Evolutionary conservation across 1,140 invertebrate genomes (phyloP).

Genomic region (Ceratosolen solmsi): DNA sequence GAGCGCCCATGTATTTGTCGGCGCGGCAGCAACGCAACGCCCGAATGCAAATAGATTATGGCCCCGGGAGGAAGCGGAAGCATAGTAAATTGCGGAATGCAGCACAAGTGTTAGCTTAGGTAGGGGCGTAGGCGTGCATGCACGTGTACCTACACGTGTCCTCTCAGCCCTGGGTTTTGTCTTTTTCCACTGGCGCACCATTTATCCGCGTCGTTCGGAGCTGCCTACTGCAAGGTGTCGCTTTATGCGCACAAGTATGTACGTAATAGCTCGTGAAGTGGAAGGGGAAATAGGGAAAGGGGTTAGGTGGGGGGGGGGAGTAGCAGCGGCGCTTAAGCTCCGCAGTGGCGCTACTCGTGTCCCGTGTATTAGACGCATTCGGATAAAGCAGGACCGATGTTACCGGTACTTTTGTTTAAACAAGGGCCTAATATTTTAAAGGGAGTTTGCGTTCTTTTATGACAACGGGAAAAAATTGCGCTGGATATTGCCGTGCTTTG

Average conservation of each 20-base stretch:
- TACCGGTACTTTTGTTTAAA: background rate
- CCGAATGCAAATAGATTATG: slow-evolving; percentile 34
- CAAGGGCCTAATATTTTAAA: background rate
- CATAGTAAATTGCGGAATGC: slow-evolving; percentile 24
- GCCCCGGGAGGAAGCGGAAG: too few relatives aligned
- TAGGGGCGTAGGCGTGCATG: too few relatives aligned
- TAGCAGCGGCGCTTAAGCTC: background rate
- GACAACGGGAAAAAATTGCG: background rate
- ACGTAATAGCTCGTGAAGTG: slow-evolving; percentile 15
- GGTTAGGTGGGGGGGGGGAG: too few relatives aligned
- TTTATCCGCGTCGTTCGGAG: slow-evolving; percentile 26
- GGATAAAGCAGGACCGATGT: background rate
- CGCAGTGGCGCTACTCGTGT: background rate
- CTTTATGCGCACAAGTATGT: background rate
- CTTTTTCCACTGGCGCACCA: slow-evolving; percentile 10
- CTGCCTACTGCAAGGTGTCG: background rate
- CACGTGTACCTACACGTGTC: background rate
- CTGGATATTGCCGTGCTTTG: background rate
- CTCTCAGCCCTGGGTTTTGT: background rate
- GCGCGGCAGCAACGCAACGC: background rate
- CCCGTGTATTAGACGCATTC: background rate
- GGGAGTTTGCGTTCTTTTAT: background rate
- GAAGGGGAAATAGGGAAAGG: too few relatives aligned
- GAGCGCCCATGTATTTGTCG: background rate
- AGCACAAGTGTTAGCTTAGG: background rate